phyloP scores from a whole-genome alignment of 2,888 invertebrate species.

The Tricholauxania praeusta region DNA sequence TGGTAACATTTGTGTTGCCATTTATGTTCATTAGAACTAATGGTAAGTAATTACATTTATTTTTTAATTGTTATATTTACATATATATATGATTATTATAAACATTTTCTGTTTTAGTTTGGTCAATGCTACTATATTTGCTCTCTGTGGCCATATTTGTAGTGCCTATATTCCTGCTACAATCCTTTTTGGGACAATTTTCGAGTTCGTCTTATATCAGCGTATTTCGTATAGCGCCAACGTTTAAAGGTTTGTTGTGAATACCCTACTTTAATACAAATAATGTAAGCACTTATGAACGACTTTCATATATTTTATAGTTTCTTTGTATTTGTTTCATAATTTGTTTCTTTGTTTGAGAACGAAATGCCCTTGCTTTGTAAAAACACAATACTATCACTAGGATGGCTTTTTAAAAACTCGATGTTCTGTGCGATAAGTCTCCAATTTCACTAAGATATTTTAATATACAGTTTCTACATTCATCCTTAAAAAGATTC shows the following conservation, averaged over 20 bases:
- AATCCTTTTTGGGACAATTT: constrained; percentile 90
- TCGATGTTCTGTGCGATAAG: too few species aligned
- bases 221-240: constrained; percentile 82
- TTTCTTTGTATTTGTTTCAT: too few species aligned
- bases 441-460: too few species aligned
- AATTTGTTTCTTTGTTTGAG: too few species aligned
- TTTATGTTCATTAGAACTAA: constrained; percentile 53
- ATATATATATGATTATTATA: constrained; percentile 77
- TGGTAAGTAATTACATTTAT: constrained; percentile 53
- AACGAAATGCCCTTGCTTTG: too few species aligned
- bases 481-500: too few species aligned
- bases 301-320: too few species aligned
- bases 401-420: too few species aligned
- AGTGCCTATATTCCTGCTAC: constrained; percentile 88
- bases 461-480: too few species aligned
- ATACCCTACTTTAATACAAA: constrained; percentile 38
- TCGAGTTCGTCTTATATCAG: constrained; percentile 85
- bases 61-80: neutral
- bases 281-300: too few species aligned
- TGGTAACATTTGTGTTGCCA: constrained; percentile 75
- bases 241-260: constrained; percentile 81
- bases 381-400: too few species aligned
- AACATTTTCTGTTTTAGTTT: constrained; percentile 67
- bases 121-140: constrained; percentile 55
- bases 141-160: constrained; percentile 82